These are phyloP conservation scores for Capreolus pygargus DNA, from an alignment of 2,113 vertebrate genomes.

Conservation along the genomic window DNA sequence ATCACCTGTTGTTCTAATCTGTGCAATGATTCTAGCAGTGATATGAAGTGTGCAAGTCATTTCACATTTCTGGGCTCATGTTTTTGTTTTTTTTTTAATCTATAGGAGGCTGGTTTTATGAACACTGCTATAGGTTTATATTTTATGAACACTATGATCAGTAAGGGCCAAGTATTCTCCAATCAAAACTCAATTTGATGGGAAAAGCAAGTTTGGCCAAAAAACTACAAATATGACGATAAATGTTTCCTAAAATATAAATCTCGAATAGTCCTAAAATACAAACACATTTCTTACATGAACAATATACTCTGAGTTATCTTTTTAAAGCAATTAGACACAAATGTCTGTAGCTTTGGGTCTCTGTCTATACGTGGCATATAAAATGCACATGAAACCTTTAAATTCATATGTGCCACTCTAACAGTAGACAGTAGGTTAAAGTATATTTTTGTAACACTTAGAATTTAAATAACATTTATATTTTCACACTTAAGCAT, in stretches of 20 bases:
- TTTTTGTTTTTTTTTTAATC: neutral
- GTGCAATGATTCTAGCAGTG: neutral
- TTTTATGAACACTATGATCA: neutral
- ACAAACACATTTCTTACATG: neutral
- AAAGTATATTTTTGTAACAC: slow-evolving; percentile 7
- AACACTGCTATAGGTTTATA: neutral
- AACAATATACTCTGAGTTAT: neutral
- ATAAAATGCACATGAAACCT: neutral
- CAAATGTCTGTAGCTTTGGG: neutral
- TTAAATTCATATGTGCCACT: neutral
- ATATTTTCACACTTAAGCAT: slow-evolving; percentile 32
- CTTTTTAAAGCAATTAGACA: neutral
- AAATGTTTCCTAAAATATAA: neutral
- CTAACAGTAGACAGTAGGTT: neutral
- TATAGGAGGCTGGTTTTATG: neutral
- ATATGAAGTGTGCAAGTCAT: neutral
- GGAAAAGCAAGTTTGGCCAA: neutral
- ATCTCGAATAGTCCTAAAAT: slow-evolving; percentile 40
- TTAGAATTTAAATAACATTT: slow-evolving; percentile 17
- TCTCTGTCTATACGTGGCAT: neutral
- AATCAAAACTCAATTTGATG: neutral
- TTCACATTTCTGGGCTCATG: neutral
- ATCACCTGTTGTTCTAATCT: neutral
- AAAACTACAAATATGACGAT: neutral
- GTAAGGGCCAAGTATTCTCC: neutral